These are phyloP conservation scores for Sterna hirundo DNA, from an alignment of 2,113 vertebrate species.

Conservation along the genomic window DNA sequence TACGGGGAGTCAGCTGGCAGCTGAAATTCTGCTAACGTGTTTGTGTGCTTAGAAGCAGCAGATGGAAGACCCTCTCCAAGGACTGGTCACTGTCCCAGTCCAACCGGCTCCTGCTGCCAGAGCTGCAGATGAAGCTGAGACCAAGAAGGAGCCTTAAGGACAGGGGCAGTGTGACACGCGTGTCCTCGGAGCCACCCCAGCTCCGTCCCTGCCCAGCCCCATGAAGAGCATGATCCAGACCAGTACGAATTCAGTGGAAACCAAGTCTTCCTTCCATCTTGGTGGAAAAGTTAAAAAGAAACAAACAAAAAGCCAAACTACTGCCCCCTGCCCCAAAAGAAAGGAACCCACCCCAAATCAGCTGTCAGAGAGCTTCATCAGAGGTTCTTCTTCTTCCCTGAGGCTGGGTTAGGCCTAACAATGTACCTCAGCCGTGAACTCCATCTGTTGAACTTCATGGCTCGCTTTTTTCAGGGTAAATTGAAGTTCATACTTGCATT, in stretches of 20 bases:
- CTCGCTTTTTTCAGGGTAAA: not conserved
- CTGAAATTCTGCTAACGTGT: not conserved
- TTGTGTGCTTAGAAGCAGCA: not conserved
- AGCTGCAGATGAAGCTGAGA: not conserved
- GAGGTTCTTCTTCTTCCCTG: not conserved
- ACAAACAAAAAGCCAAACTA: too few species aligned
- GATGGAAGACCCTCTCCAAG: not conserved
- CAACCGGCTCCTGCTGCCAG: not conserved
- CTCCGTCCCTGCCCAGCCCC: not conserved
- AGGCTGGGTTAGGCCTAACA: not conserved
- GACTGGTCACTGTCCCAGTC: not conserved
- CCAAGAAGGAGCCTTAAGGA: not conserved
- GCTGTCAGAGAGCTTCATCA: not conserved
- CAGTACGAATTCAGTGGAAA: not conserved
- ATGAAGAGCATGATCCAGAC: rapidly evolving
- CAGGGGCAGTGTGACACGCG: rapidly evolving
- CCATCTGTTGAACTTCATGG: not conserved
- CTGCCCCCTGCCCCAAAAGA: too few species aligned
- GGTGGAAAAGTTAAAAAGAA: too few species aligned
- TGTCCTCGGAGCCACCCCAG: not conserved
- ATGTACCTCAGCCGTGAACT: not conserved
- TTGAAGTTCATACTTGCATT: not conserved
- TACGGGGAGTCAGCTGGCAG: not conserved
- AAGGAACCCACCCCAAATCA: not conserved
- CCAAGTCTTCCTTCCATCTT: not conserved